phyloP scores from a whole-genome alignment of 2,888 invertebrate genomes.

The Callimorpha dominula region DNA sequence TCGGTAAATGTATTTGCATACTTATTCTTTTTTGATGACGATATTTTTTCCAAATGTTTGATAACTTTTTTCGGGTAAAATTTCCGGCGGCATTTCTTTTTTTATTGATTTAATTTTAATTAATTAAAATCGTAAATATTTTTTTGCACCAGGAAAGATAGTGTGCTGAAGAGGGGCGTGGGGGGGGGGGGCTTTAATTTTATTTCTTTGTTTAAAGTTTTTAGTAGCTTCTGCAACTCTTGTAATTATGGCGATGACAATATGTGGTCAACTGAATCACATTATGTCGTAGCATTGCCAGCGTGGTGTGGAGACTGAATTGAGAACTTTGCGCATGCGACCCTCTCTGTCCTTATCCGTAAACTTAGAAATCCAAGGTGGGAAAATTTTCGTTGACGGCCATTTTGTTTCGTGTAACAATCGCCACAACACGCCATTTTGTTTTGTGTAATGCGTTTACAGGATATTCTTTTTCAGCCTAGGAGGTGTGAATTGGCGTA shows the following conservation, averaged over 20 bases:
- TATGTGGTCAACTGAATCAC: background rate
- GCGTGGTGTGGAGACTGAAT: background rate
- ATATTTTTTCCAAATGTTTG: too few species aligned
- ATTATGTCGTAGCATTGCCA: background rate
- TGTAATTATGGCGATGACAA: background rate
- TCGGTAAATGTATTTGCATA: too few species aligned
- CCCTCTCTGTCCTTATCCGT: background rate
- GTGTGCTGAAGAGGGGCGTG: background rate
- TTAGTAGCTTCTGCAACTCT: background rate
- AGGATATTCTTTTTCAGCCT: background rate
- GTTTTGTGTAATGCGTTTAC: background rate
- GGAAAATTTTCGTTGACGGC: background rate
- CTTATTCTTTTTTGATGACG: too few species aligned
- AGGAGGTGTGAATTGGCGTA: background rate
- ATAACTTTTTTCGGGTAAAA: background rate
- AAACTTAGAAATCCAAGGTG: background rate
- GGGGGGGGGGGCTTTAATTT: too few species aligned
- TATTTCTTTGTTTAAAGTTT: background rate
- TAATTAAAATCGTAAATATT: too few species aligned
- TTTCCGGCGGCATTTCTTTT: background rate
- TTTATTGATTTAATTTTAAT: background rate
- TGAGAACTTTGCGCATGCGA: background rate
- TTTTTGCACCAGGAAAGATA: background rate
- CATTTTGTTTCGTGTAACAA: background rate
- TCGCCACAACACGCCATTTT: background rate